phyloP scores from a whole-genome alignment of 2,797 vertebrate genomes.

The Furcifer pardalis region DNA sequence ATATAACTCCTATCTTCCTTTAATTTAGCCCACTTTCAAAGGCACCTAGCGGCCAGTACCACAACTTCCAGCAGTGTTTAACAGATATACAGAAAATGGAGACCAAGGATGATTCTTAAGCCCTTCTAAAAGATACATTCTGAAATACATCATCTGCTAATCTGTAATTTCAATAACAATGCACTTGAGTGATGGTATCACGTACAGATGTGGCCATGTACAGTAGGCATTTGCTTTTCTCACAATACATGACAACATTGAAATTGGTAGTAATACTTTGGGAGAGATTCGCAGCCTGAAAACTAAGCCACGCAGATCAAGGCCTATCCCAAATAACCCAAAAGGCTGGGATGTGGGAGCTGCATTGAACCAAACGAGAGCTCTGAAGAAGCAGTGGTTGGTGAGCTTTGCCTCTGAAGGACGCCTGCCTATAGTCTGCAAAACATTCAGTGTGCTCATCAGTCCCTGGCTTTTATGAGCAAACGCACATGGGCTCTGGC shows the following conservation, averaged over 20 bases:
- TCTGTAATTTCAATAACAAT: background rate
- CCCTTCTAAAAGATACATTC: background rate
- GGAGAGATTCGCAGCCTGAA: constrained; percentile 37
- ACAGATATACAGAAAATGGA: background rate
- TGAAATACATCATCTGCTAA: background rate
- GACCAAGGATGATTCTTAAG: background rate
- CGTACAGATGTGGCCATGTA: background rate
- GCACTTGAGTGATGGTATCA: background rate
- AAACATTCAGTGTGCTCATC: constrained; percentile 61
- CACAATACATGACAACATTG: constrained; percentile 60
- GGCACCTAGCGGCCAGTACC: background rate
- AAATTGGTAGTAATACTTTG: constrained; percentile 58
- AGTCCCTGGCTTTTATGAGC: constrained; percentile 68
- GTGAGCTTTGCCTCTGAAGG: constrained; percentile 17
- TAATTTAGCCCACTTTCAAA: background rate
- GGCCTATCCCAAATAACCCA: constrained; percentile 42
- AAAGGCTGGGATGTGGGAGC: constrained; percentile 59
- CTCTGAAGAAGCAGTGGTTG: background rate
- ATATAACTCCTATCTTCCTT: background rate
- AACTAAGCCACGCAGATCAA: constrained; percentile 58
- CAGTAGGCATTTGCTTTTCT: constrained; percentile 31
- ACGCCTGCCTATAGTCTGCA: constrained; percentile 65
- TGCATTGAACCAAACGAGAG: constrained; percentile 3
- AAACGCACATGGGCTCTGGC: constrained; percentile 60
- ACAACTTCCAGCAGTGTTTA: background rate